phyloP scores from a whole-genome alignment of 92 coral and sea anemone genomes.

The Epizoanthus illoricatus region DNA sequence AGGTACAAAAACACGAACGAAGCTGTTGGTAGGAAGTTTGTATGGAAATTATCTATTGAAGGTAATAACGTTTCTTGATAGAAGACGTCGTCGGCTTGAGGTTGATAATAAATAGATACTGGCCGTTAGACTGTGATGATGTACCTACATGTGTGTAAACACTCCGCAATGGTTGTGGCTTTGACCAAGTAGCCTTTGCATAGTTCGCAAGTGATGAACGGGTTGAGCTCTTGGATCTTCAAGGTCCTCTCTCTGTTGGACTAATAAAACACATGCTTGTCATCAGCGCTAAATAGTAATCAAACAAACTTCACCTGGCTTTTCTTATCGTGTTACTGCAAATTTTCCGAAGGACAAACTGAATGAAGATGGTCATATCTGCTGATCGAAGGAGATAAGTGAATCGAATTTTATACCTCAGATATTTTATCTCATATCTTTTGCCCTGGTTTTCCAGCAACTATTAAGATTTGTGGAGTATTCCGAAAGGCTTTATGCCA shows the following conservation, averaged over 20 bases:
- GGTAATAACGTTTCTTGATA: conserved; percentile 7
- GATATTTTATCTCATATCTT: conserved; percentile 2
- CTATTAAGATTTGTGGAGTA: neutral
- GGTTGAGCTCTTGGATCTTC: conserved; percentile 61
- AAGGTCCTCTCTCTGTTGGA: conserved; percentile 78
- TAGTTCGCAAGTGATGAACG: conserved; percentile 72
- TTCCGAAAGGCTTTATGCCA: neutral
- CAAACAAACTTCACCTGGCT: conserved; percentile 15
- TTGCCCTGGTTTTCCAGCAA: neutral
- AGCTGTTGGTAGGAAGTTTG: too few relatives aligned
- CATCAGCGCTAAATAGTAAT: conserved; percentile 30
- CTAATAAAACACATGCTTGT: conserved; percentile 64
- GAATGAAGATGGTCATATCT: conserved; percentile 14
- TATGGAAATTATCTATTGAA: too few relatives aligned
- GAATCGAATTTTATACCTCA: conserved; percentile 19
- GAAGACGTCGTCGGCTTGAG: conserved; percentile 31
- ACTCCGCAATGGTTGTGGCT: conserved; percentile 84
- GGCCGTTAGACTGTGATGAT: conserved; percentile 30
- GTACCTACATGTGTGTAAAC: conserved; percentile 85
- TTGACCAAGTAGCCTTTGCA: conserved; percentile 84
- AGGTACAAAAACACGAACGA: too few relatives aligned
- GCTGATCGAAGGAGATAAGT: conserved; percentile 32
- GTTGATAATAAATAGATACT: conserved; percentile 18
- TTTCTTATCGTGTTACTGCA: conserved; percentile 18
- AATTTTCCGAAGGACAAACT: conserved; percentile 33